Conservation (phyloP, 2,113 vertebrate genomes). For the Pelodiscus sinensis region DNA sequence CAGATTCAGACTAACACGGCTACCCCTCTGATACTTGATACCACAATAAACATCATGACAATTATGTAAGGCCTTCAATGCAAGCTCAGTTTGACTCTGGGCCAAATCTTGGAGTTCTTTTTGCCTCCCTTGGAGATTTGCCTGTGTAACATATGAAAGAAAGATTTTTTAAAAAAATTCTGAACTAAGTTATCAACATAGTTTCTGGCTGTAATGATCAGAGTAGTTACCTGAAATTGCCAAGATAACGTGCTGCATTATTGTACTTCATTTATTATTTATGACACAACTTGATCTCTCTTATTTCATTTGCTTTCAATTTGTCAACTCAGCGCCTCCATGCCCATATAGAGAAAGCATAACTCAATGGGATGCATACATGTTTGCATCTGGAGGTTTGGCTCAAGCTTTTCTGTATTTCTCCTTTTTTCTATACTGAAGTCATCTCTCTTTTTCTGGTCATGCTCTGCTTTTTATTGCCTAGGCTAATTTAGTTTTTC, state of each 20-base stretch:
- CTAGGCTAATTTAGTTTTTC: neutral
- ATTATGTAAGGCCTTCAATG: neutral
- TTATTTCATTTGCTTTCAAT: neutral
- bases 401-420: neutral
- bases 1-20: no score
- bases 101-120: neutral
- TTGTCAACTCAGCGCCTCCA: neutral
- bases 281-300: neutral
- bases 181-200: neutral
- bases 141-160: neutral
- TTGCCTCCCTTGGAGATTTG: neutral
- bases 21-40: no score
- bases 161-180: neutral
- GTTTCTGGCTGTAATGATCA: conserved; percentile 30
- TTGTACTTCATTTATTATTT: conserved; percentile 29
- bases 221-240: neutral
- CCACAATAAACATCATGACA: neutral
- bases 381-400: neutral
- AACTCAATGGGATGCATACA: neutral
- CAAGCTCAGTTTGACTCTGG: neutral
- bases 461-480: neutral
- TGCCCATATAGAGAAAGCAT: rapidly evolving
- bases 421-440: neutral
- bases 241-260: neutral
- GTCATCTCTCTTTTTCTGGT: neutral